A percentile compares a stretch with the other conserved stretches of the same genome.
These are phyloP conservation scores for Drosophila nannoptera DNA, from an alignment of 1,140 invertebrate species.

Conservation along the genomic window DNA sequence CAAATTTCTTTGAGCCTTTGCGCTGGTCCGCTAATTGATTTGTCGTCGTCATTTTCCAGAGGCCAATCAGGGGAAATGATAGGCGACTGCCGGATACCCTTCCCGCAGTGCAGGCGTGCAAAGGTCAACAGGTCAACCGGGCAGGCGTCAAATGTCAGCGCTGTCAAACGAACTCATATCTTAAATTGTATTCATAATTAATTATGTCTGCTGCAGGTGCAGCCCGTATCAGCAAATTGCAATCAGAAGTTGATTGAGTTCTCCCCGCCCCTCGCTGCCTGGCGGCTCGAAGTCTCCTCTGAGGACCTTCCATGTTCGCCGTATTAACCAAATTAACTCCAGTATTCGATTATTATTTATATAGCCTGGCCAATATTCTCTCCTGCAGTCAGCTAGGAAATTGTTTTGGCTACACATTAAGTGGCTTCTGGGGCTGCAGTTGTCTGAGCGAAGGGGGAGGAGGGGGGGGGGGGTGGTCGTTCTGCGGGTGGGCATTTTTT, in stretches of 20 bases:
- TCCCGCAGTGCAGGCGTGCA: background rate
- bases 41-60: constrained; percentile 19
- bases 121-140: background rate
- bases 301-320: too few species aligned
- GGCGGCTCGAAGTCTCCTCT: too few species aligned
- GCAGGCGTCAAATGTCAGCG: background rate
- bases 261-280: too few species aligned
- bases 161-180: constrained; percentile 15
- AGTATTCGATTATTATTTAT: too few species aligned
- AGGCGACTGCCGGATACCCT: background rate
- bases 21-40: constrained; percentile 33
- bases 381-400: constrained; percentile 5
- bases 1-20: constrained; percentile 31
- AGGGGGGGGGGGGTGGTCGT: constrained; percentile 1
- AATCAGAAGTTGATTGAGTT: constrained; percentile 45
- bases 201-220: constrained; percentile 14
- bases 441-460: too few species aligned
- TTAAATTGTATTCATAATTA: constrained; percentile 27
- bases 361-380: constrained; percentile 1
- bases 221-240: constrained; percentile 29
- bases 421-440: constrained; percentile 1
- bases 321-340: too few species aligned
- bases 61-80: background rate
- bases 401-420: background rate
- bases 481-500: constrained; percentile 25